These are phyloP conservation scores for Podargus strigoides DNA, from an alignment of 2,797 vertebrate genomes.

Conservation along the genomic window DNA sequence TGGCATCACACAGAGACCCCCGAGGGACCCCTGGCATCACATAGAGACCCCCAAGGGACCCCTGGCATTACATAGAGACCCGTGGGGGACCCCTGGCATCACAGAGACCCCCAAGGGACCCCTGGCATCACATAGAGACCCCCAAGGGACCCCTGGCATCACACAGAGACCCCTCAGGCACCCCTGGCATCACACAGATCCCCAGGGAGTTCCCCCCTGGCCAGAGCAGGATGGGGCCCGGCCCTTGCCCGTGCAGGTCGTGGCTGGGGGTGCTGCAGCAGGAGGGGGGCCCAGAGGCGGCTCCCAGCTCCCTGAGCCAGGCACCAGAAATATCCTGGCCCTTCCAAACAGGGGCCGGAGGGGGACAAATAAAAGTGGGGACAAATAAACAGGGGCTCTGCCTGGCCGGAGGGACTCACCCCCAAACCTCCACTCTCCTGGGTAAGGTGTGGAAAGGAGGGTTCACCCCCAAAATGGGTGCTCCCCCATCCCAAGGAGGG, in stretches of 20 bases:
- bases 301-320: constrained; percentile 33
- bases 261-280: neutral
- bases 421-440: fast-evolving
- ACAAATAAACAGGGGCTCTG: neutral
- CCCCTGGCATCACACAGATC: too few species aligned
- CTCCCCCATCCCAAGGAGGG: neutral
- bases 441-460: neutral
- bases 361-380: neutral
- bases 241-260: neutral
- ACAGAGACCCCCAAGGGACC: neutral
- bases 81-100: too few species aligned
- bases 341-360: constrained; percentile 11
- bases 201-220: neutral
- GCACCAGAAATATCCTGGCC: constrained; percentile 33
- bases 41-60: neutral
- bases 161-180: too few species aligned
- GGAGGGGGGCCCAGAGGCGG: neutral
- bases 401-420: fast-evolving
- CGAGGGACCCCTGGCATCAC: fast-evolving
- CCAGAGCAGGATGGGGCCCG: neutral
- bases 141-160: too few species aligned
- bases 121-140: neutral
- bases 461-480: neutral
- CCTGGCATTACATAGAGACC: neutral
- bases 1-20: neutral